A percentile compares a stretch with the other conserved stretches of the same genome.
Evolutionary conservation across 1,140 invertebrate genomes (phyloP).

Genomic region (Hyphantria cunea): DNA sequence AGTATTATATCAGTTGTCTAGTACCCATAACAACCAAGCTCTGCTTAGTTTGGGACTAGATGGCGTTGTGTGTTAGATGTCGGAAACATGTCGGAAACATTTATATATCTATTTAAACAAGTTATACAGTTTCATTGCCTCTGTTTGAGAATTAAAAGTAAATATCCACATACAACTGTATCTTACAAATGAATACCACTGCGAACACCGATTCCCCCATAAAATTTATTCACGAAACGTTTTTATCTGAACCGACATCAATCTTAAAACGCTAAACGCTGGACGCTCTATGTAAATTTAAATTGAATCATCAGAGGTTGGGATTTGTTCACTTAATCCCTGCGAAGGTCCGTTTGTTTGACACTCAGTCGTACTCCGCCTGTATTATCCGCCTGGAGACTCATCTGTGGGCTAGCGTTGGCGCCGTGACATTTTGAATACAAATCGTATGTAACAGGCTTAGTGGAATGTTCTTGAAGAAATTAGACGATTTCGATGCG

Average conservation of each 20-base stretch:
- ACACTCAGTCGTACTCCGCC: slow-evolving; percentile 20
- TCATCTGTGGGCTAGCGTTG: slow-evolving; percentile 28
- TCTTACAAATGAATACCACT: too few relatives aligned
- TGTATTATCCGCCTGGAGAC: slow-evolving; percentile 24
- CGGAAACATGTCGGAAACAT: too few relatives aligned
- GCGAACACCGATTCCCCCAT: not conserved
- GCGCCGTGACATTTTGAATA: slow-evolving; percentile 27
- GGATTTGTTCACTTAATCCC: slow-evolving; percentile 32
- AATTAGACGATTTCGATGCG: slow-evolving; percentile 13
- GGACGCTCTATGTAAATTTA: slow-evolving; percentile 31
- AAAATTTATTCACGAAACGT: slow-evolving; percentile 1
- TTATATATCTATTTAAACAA: too few relatives aligned
- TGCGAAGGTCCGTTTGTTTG: slow-evolving; percentile 20
- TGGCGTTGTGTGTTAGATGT: too few relatives aligned
- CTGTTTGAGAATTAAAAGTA: not conserved
- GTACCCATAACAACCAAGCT: too few relatives aligned
- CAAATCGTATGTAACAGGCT: slow-evolving; percentile 29
- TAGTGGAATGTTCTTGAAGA: slow-evolving; percentile 25
- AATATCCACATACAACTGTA: not conserved
- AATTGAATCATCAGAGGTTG: slow-evolving; percentile 30
- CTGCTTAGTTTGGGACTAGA: too few relatives aligned
- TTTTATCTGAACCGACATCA: slow-evolving; percentile 23
- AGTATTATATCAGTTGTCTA: too few relatives aligned
- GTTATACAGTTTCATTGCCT: too few relatives aligned
- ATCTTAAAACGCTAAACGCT: slow-evolving; percentile 9